These are phyloP conservation scores for Diabrotica undecimpunctata DNA, from an alignment of 1,140 invertebrate species.

Conservation along the genomic window DNA sequence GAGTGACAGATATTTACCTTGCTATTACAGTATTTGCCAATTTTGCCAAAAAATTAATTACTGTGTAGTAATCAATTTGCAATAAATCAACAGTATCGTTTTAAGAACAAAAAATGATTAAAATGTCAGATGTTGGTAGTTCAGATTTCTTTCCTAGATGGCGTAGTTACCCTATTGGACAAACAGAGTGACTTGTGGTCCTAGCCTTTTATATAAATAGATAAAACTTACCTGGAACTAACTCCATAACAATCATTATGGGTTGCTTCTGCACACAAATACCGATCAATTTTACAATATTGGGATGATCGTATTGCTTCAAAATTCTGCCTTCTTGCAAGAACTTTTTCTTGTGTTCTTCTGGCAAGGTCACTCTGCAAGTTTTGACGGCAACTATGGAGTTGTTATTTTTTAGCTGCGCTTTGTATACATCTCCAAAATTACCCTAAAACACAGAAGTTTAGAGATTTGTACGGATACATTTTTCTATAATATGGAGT, in stretches of 20 bases:
- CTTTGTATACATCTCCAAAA: conserved; percentile 95
- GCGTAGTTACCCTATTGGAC: no score
- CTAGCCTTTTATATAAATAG: no score
- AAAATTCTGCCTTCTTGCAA: conserved; percentile 92
- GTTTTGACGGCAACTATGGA: conserved; percentile 94
- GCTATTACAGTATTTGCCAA: no score
- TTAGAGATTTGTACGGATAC: not conserved
- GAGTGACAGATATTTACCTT: no score
- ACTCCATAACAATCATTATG: conserved; percentile 99
- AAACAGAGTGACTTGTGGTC: no score
- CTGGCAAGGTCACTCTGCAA: conserved; percentile 86
- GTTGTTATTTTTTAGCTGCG: conserved; percentile 74
- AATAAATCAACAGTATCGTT: no score
- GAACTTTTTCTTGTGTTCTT: conserved; percentile 95
- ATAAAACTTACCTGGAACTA: conserved; percentile 76
- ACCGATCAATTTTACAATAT: conserved; percentile 94
- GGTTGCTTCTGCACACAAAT: conserved; percentile 97
- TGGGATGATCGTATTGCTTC: conserved; percentile 95
- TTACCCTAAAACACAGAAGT: conserved; percentile 69
- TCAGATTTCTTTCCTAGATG: no score
- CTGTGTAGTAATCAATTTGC: no score
- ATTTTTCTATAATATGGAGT: conserved; percentile 9
- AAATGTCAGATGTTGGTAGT: no score
- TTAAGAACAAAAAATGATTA: no score
- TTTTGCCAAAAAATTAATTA: no score